Conservation (phyloP, 2,113 vertebrate genomes). For the Oncorhynchus kisutch region DNA sequence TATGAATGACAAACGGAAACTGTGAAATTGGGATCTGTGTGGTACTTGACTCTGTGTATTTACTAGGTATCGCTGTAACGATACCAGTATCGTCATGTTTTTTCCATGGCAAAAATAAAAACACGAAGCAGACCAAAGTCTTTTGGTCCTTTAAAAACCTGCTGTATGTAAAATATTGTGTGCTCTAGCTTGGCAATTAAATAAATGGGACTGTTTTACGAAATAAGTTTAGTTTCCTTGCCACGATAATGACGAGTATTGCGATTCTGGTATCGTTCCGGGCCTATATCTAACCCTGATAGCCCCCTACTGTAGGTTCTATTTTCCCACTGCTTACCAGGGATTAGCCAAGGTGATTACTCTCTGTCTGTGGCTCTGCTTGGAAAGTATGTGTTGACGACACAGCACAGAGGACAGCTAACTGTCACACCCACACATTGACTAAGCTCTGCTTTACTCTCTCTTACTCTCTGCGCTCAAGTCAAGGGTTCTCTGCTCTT, state of each 20-base stretch:
- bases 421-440: background rate
- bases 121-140: too few species aligned
- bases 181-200: too few species aligned
- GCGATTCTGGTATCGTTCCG: too few species aligned
- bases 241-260: too few species aligned
- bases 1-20: background rate
- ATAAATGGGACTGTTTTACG: too few species aligned
- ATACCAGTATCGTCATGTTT: too few species aligned
- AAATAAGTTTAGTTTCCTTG: too few species aligned
- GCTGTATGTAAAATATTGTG: too few species aligned
- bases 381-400: background rate
- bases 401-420: background rate
- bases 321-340: constrained; percentile 57
- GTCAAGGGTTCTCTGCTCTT: too few species aligned
- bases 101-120: too few species aligned
- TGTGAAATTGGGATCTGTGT: background rate
- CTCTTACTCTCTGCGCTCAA: background rate
- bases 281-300: constrained; percentile 8
- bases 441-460: background rate
- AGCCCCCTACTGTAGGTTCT: constrained; percentile 31
- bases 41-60: constrained; percentile 3
- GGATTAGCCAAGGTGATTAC: constrained; percentile 57
- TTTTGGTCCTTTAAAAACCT: too few species aligned
- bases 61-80: too few species aligned
- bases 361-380: background rate